Evolutionary conservation across 2,888 invertebrate genomes (phyloP).

Genomic region (Dicycla oo): DNA sequence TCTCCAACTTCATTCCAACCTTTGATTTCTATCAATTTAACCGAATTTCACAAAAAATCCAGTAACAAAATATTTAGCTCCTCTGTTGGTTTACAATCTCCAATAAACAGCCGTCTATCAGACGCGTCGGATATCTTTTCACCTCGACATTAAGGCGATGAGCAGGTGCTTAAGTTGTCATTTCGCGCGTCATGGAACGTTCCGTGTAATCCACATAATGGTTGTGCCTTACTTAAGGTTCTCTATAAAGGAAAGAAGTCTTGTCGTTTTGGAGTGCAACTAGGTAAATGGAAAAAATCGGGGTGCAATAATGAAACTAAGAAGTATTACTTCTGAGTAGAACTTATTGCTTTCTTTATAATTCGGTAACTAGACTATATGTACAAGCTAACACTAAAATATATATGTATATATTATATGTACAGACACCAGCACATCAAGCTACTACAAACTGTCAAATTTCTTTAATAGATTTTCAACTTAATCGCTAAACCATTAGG

Average conservation of each 20-base stretch:
- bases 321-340: no score
- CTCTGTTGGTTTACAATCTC: slow-evolving; percentile 68
- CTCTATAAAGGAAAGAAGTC: slow-evolving; percentile 48
- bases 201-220: slow-evolving; percentile 85
- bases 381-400: no score
- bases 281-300: background rate
- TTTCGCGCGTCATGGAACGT: slow-evolving; percentile 78
- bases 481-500: no score
- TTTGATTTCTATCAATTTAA: background rate
- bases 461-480: no score
- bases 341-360: no score
- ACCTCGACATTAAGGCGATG: slow-evolving; percentile 82
- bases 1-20: background rate
- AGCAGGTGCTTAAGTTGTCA: slow-evolving; percentile 87
- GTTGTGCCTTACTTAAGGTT: slow-evolving; percentile 69
- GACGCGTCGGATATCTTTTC: slow-evolving; percentile 73
- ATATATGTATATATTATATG: no score
- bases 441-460: no score
- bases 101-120: slow-evolving; percentile 77
- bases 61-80: slow-evolving; percentile 6
- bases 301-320: no score
- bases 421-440: no score
- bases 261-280: background rate
- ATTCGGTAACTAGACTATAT: no score
- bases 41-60: background rate